A percentile compares a stretch with the other conserved stretches of the same genome.
Evolutionary conservation across 2,113 vertebrate genomes (phyloP).

Genomic region (Octodon degus): DNA sequence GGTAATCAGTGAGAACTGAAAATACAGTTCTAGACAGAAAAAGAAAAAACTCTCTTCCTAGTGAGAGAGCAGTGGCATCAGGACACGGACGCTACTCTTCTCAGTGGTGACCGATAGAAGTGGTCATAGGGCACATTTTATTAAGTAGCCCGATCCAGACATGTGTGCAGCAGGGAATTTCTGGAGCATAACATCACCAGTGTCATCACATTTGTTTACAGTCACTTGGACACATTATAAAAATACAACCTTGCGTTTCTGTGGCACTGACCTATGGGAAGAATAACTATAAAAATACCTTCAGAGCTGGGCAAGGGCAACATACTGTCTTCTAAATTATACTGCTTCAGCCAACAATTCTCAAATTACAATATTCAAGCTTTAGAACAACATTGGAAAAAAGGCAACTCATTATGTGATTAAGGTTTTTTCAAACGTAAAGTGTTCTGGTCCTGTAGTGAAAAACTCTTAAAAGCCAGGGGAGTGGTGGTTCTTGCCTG

Average conservation of each 20-base stretch:
- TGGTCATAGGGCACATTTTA: neutral
- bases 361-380: neutral
- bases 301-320: neutral
- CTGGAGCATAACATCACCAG: neutral
- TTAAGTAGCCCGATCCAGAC: neutral
- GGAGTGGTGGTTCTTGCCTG: neutral
- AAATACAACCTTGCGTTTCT: neutral
- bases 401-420: conserved; percentile 22
- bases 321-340: neutral
- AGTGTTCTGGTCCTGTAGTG: neutral
- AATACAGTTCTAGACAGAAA: neutral
- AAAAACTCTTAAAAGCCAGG: neutral
- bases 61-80: neutral
- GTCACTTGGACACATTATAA: conserved; percentile 18
- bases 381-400: neutral
- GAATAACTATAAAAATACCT: conserved; percentile 20
- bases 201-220: neutral
- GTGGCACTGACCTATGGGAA: neutral
- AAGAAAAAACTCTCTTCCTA: neutral
- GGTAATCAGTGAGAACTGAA: neutral
- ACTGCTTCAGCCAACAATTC: neutral
- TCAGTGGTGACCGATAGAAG: neutral
- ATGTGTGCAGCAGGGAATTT: neutral
- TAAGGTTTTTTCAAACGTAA: conserved; percentile 42
- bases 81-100: neutral